phyloP scores from a whole-genome alignment of 2,888 invertebrate genomes.

The Limulus polyphemus region DNA sequence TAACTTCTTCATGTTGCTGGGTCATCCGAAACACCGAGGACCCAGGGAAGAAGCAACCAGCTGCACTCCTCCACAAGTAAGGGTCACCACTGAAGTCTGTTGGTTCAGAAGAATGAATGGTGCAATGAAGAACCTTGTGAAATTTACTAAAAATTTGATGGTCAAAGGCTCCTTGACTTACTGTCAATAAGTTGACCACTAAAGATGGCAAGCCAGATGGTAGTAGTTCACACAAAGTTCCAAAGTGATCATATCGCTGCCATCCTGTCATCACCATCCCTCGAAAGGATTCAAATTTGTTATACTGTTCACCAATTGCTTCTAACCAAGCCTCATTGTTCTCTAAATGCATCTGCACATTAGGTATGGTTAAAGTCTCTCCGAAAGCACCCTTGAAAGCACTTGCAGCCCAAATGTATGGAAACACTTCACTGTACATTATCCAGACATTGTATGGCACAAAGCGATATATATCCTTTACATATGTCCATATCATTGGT shows the following conservation, averaged over 20 bases:
- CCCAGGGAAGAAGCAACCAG: constrained; percentile 52
- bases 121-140: constrained; percentile 24
- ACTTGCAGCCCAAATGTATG: constrained; percentile 57
- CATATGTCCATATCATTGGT: constrained; percentile 71
- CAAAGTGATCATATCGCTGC: constrained; percentile 35
- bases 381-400: constrained; percentile 65
- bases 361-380: constrained; percentile 53
- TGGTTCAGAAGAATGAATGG: constrained; percentile 16
- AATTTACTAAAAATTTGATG: constrained; percentile 22
- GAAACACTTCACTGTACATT: constrained; percentile 52
- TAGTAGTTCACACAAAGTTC: constrained; percentile 32
- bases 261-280: constrained; percentile 33
- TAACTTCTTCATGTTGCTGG: constrained; percentile 23
- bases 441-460: constrained; percentile 47
- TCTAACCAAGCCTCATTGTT: constrained; percentile 57
- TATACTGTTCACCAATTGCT: constrained; percentile 30
- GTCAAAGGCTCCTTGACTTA: constrained; percentile 40
- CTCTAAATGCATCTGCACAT: constrained; percentile 53
- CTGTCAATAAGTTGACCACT: constrained; percentile 29
- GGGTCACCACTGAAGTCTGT: constrained; percentile 46
- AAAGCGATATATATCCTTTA: constrained; percentile 50
- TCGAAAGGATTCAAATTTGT: constrained; percentile 26
- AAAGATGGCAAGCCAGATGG: constrained; percentile 32
- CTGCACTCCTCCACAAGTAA: constrained; percentile 49
- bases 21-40: constrained; percentile 41